These are phyloP conservation scores for Rhamnusium bicolor DNA, from an alignment of 2,888 invertebrate genomes.

Conservation along the genomic window DNA sequence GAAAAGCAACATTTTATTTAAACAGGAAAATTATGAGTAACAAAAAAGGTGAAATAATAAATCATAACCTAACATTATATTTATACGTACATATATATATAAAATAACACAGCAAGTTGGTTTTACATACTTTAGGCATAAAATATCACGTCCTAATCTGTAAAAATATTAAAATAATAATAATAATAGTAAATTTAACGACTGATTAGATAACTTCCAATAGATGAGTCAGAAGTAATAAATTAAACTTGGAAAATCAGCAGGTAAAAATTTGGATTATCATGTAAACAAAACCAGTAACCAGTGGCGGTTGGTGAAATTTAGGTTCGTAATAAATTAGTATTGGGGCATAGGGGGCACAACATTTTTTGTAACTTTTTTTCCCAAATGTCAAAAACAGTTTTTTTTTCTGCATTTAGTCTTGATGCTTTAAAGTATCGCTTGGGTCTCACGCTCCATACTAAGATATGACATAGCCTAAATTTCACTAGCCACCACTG, in stretches of 20 bases:
- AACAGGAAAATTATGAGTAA: constrained; percentile 43
- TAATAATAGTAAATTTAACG: constrained; percentile 8
- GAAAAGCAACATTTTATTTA: constrained; percentile 51
- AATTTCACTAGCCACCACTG: no score
- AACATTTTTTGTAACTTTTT: no score
- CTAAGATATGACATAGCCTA: no score
- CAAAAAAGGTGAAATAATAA: constrained; percentile 34
- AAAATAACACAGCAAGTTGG: constrained; percentile 42
- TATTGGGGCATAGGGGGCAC: no score
- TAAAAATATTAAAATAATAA: constrained; percentile 17
- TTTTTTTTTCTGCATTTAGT: no score
- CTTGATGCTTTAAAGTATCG: no score
- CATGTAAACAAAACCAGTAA: no score
- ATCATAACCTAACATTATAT: constrained; percentile 37
- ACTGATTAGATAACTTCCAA: constrained; percentile 8
- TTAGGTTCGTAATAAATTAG: no score
- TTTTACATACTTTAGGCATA: constrained; percentile 38
- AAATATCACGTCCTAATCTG: constrained; percentile 42
- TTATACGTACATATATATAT: constrained; percentile 38
- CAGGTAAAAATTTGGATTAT: no score
- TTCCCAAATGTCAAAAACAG: no score
- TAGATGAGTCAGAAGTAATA: not conserved
- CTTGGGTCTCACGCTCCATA: no score
- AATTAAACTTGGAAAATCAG: not conserved
- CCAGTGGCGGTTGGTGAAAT: no score